A percentile compares a stretch with the other conserved stretches of the same genome.
These are phyloP conservation scores for Sus scrofa DNA, from an alignment of 2,113 vertebrate genomes.

Conservation along the genomic window DNA sequence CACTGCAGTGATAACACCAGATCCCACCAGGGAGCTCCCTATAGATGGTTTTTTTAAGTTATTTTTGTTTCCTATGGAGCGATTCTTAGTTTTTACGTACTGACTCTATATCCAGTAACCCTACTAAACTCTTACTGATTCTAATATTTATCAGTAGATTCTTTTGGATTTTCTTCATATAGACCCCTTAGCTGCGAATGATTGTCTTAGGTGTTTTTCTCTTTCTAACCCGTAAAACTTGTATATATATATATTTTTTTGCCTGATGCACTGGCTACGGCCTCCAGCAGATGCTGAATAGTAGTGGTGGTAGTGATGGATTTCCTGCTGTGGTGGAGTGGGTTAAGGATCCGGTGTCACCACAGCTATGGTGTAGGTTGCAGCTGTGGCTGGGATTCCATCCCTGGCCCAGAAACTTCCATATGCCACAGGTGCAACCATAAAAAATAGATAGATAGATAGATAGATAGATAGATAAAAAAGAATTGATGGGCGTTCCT, in stretches of 20 bases:
- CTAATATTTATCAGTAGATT: neutral
- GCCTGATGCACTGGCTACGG: neutral
- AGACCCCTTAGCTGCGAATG: slow-evolving; percentile 1
- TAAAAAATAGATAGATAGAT: too few species aligned
- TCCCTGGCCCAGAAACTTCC: too few species aligned
- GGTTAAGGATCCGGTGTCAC: too few species aligned
- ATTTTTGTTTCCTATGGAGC: neutral
- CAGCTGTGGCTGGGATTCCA: too few species aligned
- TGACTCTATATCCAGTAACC: neutral
- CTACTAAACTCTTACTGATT: slow-evolving; percentile 12
- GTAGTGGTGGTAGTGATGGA: neutral
- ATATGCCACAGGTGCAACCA: too few species aligned
- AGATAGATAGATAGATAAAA: too few species aligned
- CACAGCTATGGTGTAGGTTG: too few species aligned
- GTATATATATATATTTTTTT: neutral
- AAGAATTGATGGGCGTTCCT: too few species aligned
- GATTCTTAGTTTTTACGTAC: neutral
- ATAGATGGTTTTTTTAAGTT: too few species aligned
- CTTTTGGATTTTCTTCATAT: slow-evolving; percentile 23
- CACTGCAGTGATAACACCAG: too few species aligned
- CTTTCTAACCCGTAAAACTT: neutral
- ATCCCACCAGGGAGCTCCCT: too few species aligned
- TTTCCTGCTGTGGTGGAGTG: too few species aligned
- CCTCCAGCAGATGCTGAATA: neutral
- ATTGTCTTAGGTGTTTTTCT: neutral